Evolutionary conservation across 2,888 invertebrate species (phyloP).

Genomic region (Drosophila kambysellisi): DNA sequence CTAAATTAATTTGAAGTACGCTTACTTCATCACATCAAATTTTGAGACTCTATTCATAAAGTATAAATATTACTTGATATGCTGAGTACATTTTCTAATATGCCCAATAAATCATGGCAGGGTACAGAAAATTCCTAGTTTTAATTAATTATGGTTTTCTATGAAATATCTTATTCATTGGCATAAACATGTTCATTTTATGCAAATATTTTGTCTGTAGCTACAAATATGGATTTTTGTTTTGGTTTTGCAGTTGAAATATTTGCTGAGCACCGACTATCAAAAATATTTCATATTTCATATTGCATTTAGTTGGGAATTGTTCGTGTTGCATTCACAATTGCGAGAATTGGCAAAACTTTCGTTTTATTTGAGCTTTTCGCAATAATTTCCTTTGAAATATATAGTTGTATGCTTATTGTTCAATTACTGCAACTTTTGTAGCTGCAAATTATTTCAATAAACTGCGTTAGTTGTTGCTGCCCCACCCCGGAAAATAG

Average conservation of each 20-base stretch:
- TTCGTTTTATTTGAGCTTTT: constrained; percentile 14
- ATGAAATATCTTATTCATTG: constrained; percentile 5
- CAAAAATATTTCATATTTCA: constrained; percentile 26
- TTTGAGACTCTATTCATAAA: background rate
- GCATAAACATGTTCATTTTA: background rate
- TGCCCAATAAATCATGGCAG: background rate
- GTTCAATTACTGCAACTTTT: constrained; percentile 47
- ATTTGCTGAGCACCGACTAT: constrained; percentile 22
- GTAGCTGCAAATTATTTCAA: constrained; percentile 53
- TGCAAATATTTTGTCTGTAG: constrained; percentile 12
- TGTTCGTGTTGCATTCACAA: background rate
- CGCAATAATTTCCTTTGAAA: constrained; percentile 42
- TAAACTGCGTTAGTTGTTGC: constrained; percentile 23
- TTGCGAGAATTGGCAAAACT: constrained; percentile 16
- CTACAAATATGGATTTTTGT: background rate
- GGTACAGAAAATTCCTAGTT: background rate
- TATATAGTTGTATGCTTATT: constrained; percentile 36
- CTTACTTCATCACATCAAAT: no score
- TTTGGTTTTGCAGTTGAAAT: constrained; percentile 16
- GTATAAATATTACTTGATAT: background rate
- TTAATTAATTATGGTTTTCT: background rate
- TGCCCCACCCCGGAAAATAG: constrained; percentile 21
- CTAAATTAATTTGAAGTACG: no score
- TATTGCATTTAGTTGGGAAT: constrained; percentile 10
- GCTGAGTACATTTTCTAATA: background rate